A percentile compares a stretch with the other conserved stretches of the same genome.
Conservation (phyloP, 2,797 vertebrate species). For the Sebastes oblongus region DNA sequence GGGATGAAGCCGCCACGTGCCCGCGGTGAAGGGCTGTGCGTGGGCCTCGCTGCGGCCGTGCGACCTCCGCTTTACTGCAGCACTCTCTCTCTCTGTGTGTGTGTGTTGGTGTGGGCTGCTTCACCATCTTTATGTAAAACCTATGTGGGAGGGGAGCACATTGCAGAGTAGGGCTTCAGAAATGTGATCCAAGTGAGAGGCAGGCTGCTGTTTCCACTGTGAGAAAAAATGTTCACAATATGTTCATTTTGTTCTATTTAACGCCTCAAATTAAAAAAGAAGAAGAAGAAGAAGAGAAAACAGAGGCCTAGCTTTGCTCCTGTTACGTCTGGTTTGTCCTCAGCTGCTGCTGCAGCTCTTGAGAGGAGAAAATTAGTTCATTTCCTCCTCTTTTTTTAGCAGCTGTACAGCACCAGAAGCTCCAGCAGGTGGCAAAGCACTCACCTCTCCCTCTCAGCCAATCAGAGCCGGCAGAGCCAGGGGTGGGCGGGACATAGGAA, state of each 20-base stretch:
- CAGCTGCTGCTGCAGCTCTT: constrained; percentile 8
- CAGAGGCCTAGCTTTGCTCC: background rate
- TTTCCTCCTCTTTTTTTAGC: constrained; percentile 49
- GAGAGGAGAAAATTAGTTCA: constrained; percentile 51
- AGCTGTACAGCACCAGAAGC: constrained; percentile 23
- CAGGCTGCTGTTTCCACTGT: constrained; percentile 5
- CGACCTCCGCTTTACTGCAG: constrained; percentile 48
- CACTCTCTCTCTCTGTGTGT: background rate
- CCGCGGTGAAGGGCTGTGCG: constrained; percentile 44
- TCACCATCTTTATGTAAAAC: constrained; percentile 76
- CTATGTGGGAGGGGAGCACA: constrained; percentile 71
- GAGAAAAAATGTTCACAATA: background rate
- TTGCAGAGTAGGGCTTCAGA: constrained; percentile 44
- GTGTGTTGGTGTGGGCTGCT: constrained; percentile 60
- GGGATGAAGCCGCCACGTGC: constrained; percentile 47
- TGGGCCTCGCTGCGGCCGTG: constrained; percentile 49
- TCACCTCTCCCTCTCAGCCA: constrained; percentile 54
- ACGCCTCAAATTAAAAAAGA: background rate
- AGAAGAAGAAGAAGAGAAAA: background rate
- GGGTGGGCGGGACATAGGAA: constrained; percentile 52
- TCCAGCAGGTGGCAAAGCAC: constrained; percentile 73
- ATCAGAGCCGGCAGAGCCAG: constrained; percentile 46
- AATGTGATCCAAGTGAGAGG: constrained; percentile 60
- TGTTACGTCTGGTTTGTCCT: background rate
- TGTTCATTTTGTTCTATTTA: background rate